Evolutionary conservation across 2,888 invertebrate species (phyloP).

Genomic region (Dryomyza anilis): DNA sequence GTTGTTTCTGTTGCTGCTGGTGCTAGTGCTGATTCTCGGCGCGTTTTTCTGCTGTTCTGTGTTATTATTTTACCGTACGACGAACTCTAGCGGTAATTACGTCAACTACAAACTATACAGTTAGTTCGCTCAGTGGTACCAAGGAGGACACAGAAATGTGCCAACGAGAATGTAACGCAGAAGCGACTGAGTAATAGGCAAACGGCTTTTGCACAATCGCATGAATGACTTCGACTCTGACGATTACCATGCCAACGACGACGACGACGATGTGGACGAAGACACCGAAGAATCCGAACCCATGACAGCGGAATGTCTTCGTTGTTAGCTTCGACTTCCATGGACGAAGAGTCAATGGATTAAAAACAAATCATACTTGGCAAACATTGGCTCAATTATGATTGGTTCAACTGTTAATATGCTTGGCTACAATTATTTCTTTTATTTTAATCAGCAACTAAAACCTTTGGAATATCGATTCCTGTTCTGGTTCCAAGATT

Average conservation of each 20-base stretch:
- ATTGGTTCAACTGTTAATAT: too few relatives aligned
- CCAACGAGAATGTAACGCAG: slow-evolving; percentile 9
- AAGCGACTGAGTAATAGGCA: neutral
- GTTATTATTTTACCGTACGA: slow-evolving; percentile 58
- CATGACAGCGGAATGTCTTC: neutral
- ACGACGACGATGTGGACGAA: neutral
- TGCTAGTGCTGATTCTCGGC: neutral
- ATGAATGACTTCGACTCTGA: slow-evolving; percentile 5
- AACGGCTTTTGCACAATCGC: slow-evolving; percentile 9
- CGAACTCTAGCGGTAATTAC: slow-evolving; percentile 62
- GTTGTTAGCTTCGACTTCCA: neutral
- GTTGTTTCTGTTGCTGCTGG: neutral
- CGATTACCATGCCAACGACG: neutral
- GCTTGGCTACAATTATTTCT: too few relatives aligned
- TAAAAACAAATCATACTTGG: too few relatives aligned
- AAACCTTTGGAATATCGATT: too few relatives aligned
- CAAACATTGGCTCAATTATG: too few relatives aligned
- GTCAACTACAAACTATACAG: slow-evolving; percentile 62
- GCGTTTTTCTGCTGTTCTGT: neutral
- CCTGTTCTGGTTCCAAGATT: too few relatives aligned
- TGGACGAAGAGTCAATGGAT: too few relatives aligned
- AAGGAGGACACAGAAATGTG: slow-evolving; percentile 5
- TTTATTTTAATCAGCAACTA: too few relatives aligned
- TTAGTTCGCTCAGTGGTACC: slow-evolving; percentile 44
- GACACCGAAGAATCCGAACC: neutral